Evolutionary conservation across 2,113 vertebrate genomes (phyloP), one percentile per base, ranked within the genome.

Genomic region (Cromileptes altivelis): DNA sequence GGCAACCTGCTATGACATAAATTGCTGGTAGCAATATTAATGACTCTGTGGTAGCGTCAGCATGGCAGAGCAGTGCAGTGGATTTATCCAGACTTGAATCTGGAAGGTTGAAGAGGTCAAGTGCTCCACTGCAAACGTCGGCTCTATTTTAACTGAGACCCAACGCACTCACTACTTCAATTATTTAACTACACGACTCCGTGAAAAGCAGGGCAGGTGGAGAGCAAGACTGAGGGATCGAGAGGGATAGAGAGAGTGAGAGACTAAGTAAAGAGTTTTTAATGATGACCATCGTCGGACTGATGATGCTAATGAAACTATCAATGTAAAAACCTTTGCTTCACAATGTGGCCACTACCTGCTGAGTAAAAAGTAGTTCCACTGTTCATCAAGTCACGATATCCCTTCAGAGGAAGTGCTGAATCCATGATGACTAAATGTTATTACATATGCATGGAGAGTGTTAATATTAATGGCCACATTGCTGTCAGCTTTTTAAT

Each of bases 401-500:
- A 73, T 72, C 45, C 42, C 70, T 76, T 76, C 70, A 56, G 63
- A 80, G 60, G 27, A 80, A 87, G 68, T 49, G 84, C 70, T 89
- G 84, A 88, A 89, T 87, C 53, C 30, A 61, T 74, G 70, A 90
- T 88, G 78, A 75, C 71, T 58, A 87, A 89, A 92, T 77, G 70
- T 72, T 81, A 91, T 91, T 85, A 87, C 64, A 87, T 89, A 89
- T 92, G 84, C 91, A 88, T 82, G 73, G 15, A 70, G 25, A 63
- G 30, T 80, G 55, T 94, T 88, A 93, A 93, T 92, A 92, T 93
- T 92, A 88, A 91, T 91, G 85, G 50, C 68, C 85, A 88, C 76
- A 76, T 76, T 81, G 72, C 88, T 88, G 84, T 85, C 82, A 88
- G 86, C 75, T 75, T 77, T 87, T 90, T 82, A 85, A 88, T 88